These are phyloP conservation scores for Protobothrops mucrosquamatus DNA, from an alignment of 2,113 vertebrate genomes.

Conservation along the genomic window DNA sequence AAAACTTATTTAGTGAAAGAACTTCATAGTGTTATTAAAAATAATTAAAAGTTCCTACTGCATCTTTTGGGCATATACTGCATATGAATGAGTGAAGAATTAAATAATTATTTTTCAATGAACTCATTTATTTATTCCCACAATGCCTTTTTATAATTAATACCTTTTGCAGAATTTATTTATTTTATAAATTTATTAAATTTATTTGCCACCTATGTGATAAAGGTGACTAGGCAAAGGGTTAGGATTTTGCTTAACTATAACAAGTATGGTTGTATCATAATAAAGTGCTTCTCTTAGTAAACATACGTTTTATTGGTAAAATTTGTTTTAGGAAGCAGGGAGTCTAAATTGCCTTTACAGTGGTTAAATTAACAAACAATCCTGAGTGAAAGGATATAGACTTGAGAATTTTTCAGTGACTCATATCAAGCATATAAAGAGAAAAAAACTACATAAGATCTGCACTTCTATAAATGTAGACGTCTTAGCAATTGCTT, in stretches of 20 bases:
- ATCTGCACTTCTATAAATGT: not conserved
- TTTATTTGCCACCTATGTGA: too few species aligned
- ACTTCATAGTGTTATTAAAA: not conserved
- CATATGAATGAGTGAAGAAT: not conserved
- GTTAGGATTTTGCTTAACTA: not conserved
- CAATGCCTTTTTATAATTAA: not conserved
- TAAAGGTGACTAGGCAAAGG: not conserved
- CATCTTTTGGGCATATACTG: not conserved
- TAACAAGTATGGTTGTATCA: not conserved
- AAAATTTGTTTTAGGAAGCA: not conserved
- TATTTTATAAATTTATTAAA: too few species aligned
- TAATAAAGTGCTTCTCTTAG: not conserved
- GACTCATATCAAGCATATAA: not conserved
- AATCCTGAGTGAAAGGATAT: not conserved
- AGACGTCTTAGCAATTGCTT: not conserved
- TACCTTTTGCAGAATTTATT: not conserved
- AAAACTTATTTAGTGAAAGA: not conserved
- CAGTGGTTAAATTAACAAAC: not conserved
- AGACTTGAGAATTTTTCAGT: not conserved
- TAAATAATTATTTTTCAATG: not conserved
- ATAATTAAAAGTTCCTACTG: not conserved
- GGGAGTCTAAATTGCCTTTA: not conserved
- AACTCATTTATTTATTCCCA: not conserved
- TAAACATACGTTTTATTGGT: not conserved
- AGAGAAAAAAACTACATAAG: not conserved